These are phyloP conservation scores for Lagria hirta DNA, from an alignment of 2,888 invertebrate species.

Conservation along the genomic window DNA sequence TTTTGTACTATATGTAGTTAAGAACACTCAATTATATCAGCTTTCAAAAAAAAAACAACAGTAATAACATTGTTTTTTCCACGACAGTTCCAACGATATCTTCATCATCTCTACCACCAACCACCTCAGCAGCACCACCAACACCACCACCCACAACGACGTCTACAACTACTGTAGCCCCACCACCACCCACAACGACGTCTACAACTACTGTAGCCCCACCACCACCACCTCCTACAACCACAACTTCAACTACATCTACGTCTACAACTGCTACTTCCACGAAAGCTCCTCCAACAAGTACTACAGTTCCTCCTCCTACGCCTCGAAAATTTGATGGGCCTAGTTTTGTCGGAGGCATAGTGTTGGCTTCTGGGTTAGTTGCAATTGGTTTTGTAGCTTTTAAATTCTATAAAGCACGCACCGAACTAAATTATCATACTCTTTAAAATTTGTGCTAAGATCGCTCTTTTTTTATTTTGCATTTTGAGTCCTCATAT, in stretches of 20 bases:
- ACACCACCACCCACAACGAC: slow-evolving; percentile 23
- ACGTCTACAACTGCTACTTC: slow-evolving; percentile 26
- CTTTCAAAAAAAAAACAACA: too few species aligned
- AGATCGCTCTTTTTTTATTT: too few species aligned
- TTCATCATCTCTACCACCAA: not conserved
- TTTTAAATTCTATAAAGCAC: slow-evolving; percentile 85
- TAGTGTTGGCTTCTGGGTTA: slow-evolving; percentile 76
- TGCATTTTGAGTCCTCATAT: too few species aligned
- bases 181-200: slow-evolving; percentile 24
- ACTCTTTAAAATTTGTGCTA: slow-evolving; percentile 71
- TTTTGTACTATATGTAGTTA: too few species aligned
- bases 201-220: slow-evolving; percentile 28
- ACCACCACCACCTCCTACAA: slow-evolving; percentile 22
- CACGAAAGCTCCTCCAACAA: slow-evolving; percentile 29
- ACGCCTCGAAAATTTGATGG: slow-evolving; percentile 63
- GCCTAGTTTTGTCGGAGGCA: slow-evolving; percentile 81
- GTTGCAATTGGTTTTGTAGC: slow-evolving; percentile 80
- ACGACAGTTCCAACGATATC: slow-evolving; percentile 4
- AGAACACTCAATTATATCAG: too few species aligned
- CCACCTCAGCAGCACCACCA: slow-evolving; percentile 5
- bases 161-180: slow-evolving; percentile 26
- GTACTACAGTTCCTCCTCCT: slow-evolving; percentile 42
- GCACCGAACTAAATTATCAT: slow-evolving; percentile 84
- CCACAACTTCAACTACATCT: slow-evolving; percentile 25
- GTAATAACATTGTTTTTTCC: not conserved